These are phyloP conservation scores for Eulemur albifrons DNA, from an alignment of 2,797 vertebrate genomes.

Conservation along the genomic window DNA sequence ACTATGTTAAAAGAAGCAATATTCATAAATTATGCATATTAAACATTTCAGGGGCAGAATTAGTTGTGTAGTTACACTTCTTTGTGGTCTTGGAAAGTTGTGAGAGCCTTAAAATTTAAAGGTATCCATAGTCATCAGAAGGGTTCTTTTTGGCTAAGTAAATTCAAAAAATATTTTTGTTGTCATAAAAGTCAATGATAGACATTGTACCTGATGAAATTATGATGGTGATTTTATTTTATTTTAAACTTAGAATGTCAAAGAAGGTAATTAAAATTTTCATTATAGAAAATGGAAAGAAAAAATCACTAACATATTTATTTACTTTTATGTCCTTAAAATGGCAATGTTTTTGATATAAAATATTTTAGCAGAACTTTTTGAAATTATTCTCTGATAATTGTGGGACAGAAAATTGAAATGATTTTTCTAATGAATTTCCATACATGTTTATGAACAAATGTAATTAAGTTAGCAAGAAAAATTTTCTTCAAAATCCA, in stretches of 20 bases:
- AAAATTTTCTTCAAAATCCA: background rate
- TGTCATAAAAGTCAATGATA: background rate
- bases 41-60: background rate
- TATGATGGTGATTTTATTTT: background rate
- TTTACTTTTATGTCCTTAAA: background rate
- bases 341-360: background rate
- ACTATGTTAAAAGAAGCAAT: background rate
- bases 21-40: background rate
- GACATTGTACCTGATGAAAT: background rate
- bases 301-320: background rate
- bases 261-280: background rate
- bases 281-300: background rate
- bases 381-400: background rate
- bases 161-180: constrained; percentile 32
- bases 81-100: background rate
- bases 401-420: background rate
- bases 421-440: background rate
- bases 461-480: background rate
- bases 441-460: background rate
- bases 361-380: background rate
- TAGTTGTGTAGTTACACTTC: background rate
- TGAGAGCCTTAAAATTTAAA: background rate
- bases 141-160: background rate
- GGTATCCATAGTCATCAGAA: background rate
- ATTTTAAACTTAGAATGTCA: background rate